A percentile compares a stretch with the other conserved stretches of the same genome.
Conservation (phyloP, 2,888 invertebrate species). For the Melinaea marsaeus region DNA sequence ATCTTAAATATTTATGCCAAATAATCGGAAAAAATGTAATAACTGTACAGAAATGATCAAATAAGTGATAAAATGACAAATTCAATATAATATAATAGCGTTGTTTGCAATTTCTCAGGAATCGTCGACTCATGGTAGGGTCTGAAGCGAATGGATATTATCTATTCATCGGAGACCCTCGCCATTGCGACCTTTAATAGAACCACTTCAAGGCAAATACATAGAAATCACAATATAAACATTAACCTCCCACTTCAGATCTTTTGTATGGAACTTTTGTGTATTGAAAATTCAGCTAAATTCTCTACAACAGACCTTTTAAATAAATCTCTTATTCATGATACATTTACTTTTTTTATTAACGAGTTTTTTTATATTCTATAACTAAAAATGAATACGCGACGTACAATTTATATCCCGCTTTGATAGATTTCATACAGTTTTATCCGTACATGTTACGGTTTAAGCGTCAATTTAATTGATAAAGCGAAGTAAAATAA, state of each 20-base stretch:
- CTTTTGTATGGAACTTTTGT: constrained; percentile 63
- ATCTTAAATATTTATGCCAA: too few relatives aligned
- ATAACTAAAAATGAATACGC: constrained; percentile 13
- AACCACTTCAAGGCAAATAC: constrained; percentile 72
- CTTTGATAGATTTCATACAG: constrained; percentile 33
- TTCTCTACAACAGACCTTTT: constrained; percentile 66
- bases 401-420: constrained; percentile 31
- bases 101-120: constrained; percentile 49
- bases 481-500: constrained; percentile 70
- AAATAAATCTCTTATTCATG: constrained; percentile 68
- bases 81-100: constrained; percentile 36
- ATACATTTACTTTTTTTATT: constrained; percentile 58
- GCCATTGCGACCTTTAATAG: constrained; percentile 61
- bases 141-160: constrained; percentile 67
- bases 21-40: neutral
- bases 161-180: constrained; percentile 68
- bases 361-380: constrained; percentile 26
- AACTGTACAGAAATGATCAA: constrained; percentile 19
- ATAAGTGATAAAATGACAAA: constrained; percentile 31
- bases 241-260: constrained; percentile 53
- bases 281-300: constrained; percentile 52
- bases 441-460: constrained; percentile 32
- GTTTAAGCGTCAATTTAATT: constrained; percentile 58
- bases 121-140: constrained; percentile 67
- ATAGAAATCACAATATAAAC: constrained; percentile 73